Evolutionary conservation across 2,797 vertebrate species (phyloP).

Genomic region (Takifugu rubripes): DNA sequence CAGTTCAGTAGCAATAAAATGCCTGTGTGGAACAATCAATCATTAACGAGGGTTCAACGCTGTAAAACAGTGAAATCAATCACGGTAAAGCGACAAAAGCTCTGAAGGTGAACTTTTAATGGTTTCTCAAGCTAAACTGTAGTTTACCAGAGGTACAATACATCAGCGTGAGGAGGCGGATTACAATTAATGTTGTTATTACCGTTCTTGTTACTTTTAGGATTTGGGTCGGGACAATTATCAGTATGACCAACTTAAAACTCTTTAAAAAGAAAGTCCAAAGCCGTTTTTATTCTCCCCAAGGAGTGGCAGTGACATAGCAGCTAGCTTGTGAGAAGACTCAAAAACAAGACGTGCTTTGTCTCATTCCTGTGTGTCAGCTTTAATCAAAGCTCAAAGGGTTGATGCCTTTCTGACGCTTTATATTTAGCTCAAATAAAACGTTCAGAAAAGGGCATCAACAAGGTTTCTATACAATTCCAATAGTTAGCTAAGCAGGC

Average conservation of each 20-base stretch:
- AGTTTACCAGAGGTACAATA: not conserved
- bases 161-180: no score
- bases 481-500: constrained; percentile 10
- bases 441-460: not conserved
- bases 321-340: constrained; percentile 18
- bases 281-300: constrained; percentile 3
- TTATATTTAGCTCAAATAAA: not conserved
- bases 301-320: constrained; percentile 39
- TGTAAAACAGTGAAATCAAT: no score
- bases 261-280: not conserved
- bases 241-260: not conserved
- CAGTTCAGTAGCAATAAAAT: no score
- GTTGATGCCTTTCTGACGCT: no score
- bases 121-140: no score
- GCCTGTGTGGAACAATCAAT: no score
- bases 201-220: not conserved
- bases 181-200: no score
- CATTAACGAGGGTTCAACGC: no score
- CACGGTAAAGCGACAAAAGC: no score
- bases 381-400: not conserved
- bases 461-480: constrained; percentile 12
- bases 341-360: constrained; percentile 26
- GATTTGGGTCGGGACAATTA: not conserved
- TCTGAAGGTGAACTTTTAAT: no score
- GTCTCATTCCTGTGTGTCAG: constrained; percentile 1